Evolutionary conservation across 2,113 vertebrate species (phyloP).

Genomic region (Pachypanchax playfairii): DNA sequence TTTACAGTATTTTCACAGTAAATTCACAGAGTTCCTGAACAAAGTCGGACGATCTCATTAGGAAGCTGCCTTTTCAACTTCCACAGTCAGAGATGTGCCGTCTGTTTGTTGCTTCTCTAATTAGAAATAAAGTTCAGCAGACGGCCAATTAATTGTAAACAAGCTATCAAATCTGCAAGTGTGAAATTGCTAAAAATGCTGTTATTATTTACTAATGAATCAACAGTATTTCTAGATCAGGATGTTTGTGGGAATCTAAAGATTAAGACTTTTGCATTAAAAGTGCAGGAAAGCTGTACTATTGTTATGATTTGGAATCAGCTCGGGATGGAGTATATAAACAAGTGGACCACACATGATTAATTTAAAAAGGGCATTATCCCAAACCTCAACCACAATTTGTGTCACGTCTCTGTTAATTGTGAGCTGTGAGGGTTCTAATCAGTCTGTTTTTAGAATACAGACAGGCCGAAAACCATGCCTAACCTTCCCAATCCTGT

Average conservation of each 20-base stretch:
- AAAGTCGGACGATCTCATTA: neutral
- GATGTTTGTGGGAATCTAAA: constrained; percentile 17
- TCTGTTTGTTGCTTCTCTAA: constrained; percentile 3
- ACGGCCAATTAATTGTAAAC: neutral
- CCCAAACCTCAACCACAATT: constrained; percentile 8
- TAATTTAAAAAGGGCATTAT: constrained; percentile 9
- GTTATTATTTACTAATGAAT: constrained; percentile 25
- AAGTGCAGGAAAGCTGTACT: neutral
- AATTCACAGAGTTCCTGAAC: neutral
- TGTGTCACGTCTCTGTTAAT: neutral
- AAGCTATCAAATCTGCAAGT: constrained; percentile 2
- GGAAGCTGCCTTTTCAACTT: constrained; percentile 9
- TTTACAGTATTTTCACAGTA: neutral
- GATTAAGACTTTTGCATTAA: neutral
- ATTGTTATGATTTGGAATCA: neutral
- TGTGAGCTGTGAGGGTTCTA: constrained; percentile 9
- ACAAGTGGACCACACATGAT: constrained; percentile 10
- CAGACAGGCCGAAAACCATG: constrained; percentile 34
- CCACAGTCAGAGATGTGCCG: neutral
- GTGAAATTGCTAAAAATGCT: constrained; percentile 14
- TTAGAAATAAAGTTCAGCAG: neutral
- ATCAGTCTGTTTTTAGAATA: neutral
- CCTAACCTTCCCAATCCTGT: constrained; percentile 44
- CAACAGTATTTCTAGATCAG: constrained; percentile 35
- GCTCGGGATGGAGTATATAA: neutral